phyloP scores from a whole-genome alignment of 1,140 invertebrate species.

The Littorina saxatilis region DNA sequence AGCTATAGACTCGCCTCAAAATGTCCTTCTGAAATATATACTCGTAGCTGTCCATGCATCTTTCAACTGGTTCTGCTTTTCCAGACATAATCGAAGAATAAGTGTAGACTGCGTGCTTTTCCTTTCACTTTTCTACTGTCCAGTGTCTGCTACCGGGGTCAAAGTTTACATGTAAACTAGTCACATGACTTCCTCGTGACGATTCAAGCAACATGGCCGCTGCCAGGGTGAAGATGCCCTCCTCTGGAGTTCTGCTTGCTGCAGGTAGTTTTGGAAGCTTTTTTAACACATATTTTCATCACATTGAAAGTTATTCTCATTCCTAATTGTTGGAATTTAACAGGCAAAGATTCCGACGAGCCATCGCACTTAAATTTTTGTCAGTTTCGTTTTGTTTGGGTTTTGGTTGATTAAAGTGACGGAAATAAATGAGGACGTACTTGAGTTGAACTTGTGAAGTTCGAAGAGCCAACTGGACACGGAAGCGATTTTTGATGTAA shows the following conservation, averaged over 20 bases:
- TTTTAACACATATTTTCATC: too few relatives aligned
- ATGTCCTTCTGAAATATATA: slow-evolving; percentile 55
- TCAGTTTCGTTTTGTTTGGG: too few relatives aligned
- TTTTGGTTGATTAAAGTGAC: too few relatives aligned
- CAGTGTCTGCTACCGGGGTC: slow-evolving; percentile 19
- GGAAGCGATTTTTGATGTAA: too few relatives aligned
- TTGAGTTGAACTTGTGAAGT: too few relatives aligned
- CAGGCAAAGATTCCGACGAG: too few relatives aligned
- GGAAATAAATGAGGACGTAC: too few relatives aligned
- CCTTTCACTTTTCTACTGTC: neutral
- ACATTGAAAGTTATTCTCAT: too few relatives aligned
- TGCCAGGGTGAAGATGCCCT: neutral
- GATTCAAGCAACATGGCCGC: slow-evolving; percentile 36
- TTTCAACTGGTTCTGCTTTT: slow-evolving; percentile 37
- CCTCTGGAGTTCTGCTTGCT: neutral
- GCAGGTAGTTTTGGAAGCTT: neutral
- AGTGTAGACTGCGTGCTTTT: too few relatives aligned
- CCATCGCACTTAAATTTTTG: too few relatives aligned
- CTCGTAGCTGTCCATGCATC: slow-evolving; percentile 51
- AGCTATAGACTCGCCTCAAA: slow-evolving; percentile 49
- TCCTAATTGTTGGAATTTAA: too few relatives aligned
- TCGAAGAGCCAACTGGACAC: too few relatives aligned
- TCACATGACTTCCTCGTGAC: slow-evolving; percentile 46
- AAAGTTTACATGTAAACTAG: slow-evolving; percentile 21
- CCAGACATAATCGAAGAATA: neutral